Evolutionary conservation across 1,140 invertebrate genomes (phyloP), one percentile per base, ranked within the genome.

Genomic region (Druon quercuslanigerum): DNA sequence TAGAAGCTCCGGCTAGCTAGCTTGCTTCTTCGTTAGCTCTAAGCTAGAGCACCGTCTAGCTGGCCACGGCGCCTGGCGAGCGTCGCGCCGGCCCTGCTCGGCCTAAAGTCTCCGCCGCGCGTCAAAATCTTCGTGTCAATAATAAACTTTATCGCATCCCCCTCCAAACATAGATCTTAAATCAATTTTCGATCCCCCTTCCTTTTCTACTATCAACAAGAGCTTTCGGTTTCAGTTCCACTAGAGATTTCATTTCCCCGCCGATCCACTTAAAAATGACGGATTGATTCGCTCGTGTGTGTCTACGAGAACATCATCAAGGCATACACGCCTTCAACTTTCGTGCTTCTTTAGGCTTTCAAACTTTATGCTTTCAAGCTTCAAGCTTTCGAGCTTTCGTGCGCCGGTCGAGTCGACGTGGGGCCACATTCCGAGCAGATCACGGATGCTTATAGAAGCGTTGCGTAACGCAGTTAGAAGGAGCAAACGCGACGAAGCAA

Each of bases 391-490:
- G 33, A 66, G 60, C 25, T 66, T 66, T 66, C 20, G 60, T 66
- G 60, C 60, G 60, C 60, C 60, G 20, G 60, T 66, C 60, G 60
- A 66, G 60, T 66, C 60, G 60, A 66, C 75, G 79, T 80, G 80
- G 86, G 78, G 81, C 79, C 80, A 88, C 89, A 90, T 91, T 91
- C 90, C 87, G 85, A 88, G 87, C 89, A 86, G 90, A 91, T 91
- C 90, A 89, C 87, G 90, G 90, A 91, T 91, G 90, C 88, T 91
- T 90, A 91, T 91, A 91, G 90, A 91, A 91, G 84, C 88, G 85
- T 91, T 91, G 86, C 89, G 90, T 91, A 91, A 91, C 87, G 80
- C 74, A 84, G 84, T 87, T 82, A 87, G 85, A 79, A 82, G 77
- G 60, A 66, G 60, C 25, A 66, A 66, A 20, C 56, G 25, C 83